Conservation (phyloP, 2,888 invertebrate genomes). For the Mesochorus sp. region DNA sequence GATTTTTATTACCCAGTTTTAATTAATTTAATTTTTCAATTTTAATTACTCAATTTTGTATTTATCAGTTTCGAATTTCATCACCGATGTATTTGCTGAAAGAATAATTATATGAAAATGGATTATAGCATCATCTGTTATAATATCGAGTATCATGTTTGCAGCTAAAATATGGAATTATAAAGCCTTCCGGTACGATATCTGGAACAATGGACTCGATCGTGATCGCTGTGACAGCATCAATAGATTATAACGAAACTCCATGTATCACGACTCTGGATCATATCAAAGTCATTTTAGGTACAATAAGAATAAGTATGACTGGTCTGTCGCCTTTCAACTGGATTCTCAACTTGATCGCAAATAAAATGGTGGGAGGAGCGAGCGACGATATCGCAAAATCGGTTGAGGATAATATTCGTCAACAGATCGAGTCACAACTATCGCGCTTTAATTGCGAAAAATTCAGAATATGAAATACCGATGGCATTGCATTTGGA, state of each 20-base stretch:
- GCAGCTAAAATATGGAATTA: constrained; percentile 55
- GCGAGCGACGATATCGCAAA: constrained; percentile 60
- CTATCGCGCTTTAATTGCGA: constrained; percentile 64
- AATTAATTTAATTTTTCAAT: too few species aligned
- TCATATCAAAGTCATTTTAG: constrained; percentile 58
- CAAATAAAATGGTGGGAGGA: constrained; percentile 56
- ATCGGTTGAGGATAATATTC: constrained; percentile 47
- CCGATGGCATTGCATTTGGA: not conserved
- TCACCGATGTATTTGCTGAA: too few species aligned
- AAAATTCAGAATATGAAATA: constrained; percentile 52
- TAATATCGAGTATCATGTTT: not conserved
- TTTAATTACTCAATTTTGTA: too few species aligned
- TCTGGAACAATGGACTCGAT: constrained; percentile 58
- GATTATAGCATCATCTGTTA: too few species aligned
- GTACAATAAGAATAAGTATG: constrained; percentile 54
- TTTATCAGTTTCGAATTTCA: too few species aligned
- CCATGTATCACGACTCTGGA: constrained; percentile 62
- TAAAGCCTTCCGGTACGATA: constrained; percentile 57
- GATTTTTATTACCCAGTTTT: too few species aligned
- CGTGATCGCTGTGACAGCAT: constrained; percentile 43
- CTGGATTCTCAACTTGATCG: constrained; percentile 46
- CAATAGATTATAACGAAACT: constrained; percentile 61
- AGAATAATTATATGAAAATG: too few species aligned
- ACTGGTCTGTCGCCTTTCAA: constrained; percentile 65
- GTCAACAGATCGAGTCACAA: constrained; percentile 1